These are phyloP conservation scores for Tipula helvola DNA, from an alignment of 2,888 invertebrate species.

Conservation along the genomic window DNA sequence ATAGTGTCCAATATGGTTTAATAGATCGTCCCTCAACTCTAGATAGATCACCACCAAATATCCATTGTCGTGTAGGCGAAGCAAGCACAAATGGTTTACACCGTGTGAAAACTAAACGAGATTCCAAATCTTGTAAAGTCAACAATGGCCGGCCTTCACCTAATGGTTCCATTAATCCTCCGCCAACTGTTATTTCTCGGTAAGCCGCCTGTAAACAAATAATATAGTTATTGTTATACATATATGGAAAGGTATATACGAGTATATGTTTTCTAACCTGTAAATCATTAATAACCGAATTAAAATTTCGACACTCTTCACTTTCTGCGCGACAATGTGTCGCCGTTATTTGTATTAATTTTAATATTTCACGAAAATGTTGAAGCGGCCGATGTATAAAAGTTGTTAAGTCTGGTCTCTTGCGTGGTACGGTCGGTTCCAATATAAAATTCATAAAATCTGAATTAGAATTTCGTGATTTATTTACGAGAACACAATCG, in stretches of 20 bases:
- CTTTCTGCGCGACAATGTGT: slow-evolving; percentile 34
- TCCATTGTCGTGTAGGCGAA: slow-evolving; percentile 76
- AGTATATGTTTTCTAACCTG: neutral
- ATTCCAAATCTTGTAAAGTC: slow-evolving; percentile 73
- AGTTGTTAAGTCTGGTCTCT: slow-evolving; percentile 72
- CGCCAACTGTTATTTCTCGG: slow-evolving; percentile 70
- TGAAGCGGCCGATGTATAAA: slow-evolving; percentile 75
- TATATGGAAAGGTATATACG: too few species aligned
- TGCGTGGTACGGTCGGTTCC: slow-evolving; percentile 66
- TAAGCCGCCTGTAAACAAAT: slow-evolving; percentile 45
- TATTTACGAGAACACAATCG: slow-evolving; percentile 70
- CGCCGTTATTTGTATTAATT: slow-evolving; percentile 42
- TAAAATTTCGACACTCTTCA: slow-evolving; percentile 35
- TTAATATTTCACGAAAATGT: slow-evolving; percentile 56
- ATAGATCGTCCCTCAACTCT: slow-evolving; percentile 71
- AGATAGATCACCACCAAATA: slow-evolving; percentile 75
- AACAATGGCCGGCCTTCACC: slow-evolving; percentile 71
- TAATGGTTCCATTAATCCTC: slow-evolving; percentile 74
- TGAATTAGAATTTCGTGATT: slow-evolving; percentile 58
- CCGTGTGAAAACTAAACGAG: slow-evolving; percentile 77
- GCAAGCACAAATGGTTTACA: slow-evolving; percentile 81
- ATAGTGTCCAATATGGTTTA: slow-evolving; percentile 72
- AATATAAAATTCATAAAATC: slow-evolving; percentile 70
- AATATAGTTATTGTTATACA: neutral
- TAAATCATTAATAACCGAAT: slow-evolving; percentile 30